Conservation (phyloP, 2,888 invertebrate genomes). For the Agonopterix heracliana region DNA sequence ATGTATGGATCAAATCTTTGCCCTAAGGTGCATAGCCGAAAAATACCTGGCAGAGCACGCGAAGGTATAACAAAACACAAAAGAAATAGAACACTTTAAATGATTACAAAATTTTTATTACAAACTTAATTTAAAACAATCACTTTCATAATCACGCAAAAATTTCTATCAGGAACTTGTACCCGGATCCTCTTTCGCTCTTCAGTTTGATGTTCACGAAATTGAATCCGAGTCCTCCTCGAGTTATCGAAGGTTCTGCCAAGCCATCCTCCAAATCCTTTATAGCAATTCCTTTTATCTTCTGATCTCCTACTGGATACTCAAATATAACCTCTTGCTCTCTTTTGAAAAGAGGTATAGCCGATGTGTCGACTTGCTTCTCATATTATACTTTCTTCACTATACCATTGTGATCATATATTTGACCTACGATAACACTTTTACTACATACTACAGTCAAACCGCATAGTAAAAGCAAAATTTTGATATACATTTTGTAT, state of each 20-base stretch:
- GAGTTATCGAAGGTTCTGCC: conserved; percentile 52
- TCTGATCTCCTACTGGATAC: conserved; percentile 42
- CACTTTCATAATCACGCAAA: conserved; percentile 41
- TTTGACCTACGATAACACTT: conserved; percentile 51
- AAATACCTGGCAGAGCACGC: too few relatives aligned
- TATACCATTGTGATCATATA: conserved; percentile 36
- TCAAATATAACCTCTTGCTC: conserved; percentile 47
- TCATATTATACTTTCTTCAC: conserved; percentile 49
- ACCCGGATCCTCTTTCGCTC: conserved; percentile 58
- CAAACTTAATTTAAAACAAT: too few relatives aligned
- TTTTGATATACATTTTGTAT: conserved; percentile 28
- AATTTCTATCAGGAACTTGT: conserved; percentile 51
- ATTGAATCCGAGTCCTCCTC: conserved; percentile 58
- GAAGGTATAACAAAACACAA: too few relatives aligned
- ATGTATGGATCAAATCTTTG: too few relatives aligned
- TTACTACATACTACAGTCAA: conserved; percentile 28
- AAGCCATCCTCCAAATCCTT: conserved; percentile 55
- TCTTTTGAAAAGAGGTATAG: conserved; percentile 45
- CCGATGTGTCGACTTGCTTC: conserved; percentile 26
- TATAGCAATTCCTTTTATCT: conserved; percentile 62
- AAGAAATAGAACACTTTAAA: too few relatives aligned
- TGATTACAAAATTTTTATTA: too few relatives aligned
- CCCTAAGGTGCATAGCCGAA: too few relatives aligned
- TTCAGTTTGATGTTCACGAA: conserved; percentile 59
- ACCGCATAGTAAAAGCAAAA: conserved; percentile 27